These are phyloP conservation scores for Priocnemis perturbator DNA, from an alignment of 2,888 invertebrate species.

Conservation along the genomic window DNA sequence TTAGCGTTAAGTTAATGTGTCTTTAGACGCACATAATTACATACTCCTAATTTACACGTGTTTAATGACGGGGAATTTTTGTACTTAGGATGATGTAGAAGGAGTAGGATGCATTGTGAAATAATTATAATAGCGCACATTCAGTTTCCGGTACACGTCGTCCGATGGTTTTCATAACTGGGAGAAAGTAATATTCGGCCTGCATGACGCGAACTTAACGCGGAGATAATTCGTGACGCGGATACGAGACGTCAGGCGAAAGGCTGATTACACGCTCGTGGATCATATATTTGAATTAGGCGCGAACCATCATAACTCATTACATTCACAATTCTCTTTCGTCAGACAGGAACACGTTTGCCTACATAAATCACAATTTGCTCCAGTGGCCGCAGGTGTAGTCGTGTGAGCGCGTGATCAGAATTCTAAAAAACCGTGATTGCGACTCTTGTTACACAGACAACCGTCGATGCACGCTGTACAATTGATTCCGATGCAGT, in stretches of 20 bases:
- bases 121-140: too few relatives aligned
- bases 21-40: too few relatives aligned
- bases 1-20: too few relatives aligned
- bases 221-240: conserved; percentile 11
- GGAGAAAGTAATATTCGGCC: conserved; percentile 25
- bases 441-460: conserved; percentile 12
- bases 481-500: conserved; percentile 40
- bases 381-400: conserved; percentile 45
- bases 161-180: conserved; percentile 1
- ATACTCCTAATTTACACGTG: too few relatives aligned
- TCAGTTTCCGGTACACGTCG: too few relatives aligned
- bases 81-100: too few relatives aligned
- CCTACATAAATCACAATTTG: conserved; percentile 57
- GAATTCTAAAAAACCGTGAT: conserved; percentile 40
- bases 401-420: conserved; percentile 27
- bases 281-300: conserved; percentile 56
- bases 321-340: conserved; percentile 57
- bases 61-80: too few relatives aligned
- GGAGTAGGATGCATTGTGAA: too few relatives aligned
- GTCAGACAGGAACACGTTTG: conserved; percentile 42
- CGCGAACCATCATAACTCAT: conserved; percentile 50
- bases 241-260: conserved; percentile 31
- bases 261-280: conserved; percentile 46
- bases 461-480: conserved; percentile 26
- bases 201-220: conserved; percentile 1